Conservation (phyloP, 2,113 vertebrate species). For the Gavia stellata region DNA sequence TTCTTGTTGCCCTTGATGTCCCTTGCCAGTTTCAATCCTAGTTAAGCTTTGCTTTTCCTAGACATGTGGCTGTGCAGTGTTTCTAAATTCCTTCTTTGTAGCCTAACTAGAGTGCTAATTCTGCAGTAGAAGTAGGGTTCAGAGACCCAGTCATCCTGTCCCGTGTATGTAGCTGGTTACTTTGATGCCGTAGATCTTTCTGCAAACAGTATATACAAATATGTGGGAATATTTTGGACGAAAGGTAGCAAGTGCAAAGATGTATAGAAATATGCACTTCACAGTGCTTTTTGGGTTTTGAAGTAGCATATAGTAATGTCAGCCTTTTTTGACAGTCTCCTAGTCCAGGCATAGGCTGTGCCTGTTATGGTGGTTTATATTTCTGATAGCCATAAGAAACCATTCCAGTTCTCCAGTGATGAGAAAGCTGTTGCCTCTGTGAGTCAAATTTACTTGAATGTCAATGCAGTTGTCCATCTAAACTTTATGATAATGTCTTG, state of each 20-base stretch:
- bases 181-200: neutral
- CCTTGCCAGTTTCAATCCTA: neutral
- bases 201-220: neutral
- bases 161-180: neutral
- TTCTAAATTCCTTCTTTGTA: neutral
- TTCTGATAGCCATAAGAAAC: neutral
- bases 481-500: slow-evolving; percentile 3
- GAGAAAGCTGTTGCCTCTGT: neutral
- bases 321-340: neutral
- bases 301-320: neutral
- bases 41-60: neutral
- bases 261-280: neutral
- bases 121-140: neutral
- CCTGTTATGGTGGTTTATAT: neutral
- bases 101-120: neutral
- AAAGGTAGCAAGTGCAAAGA: neutral
- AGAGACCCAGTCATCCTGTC: neutral
- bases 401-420: neutral
- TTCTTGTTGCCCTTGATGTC: neutral
- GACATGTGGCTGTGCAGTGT: neutral
- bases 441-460: neutral
- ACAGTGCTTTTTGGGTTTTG: neutral
- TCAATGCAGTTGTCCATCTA: neutral
- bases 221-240: neutral
- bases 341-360: neutral